phyloP scores from a whole-genome alignment of 2,797 vertebrate species.

The Malacoctenus gilli region DNA sequence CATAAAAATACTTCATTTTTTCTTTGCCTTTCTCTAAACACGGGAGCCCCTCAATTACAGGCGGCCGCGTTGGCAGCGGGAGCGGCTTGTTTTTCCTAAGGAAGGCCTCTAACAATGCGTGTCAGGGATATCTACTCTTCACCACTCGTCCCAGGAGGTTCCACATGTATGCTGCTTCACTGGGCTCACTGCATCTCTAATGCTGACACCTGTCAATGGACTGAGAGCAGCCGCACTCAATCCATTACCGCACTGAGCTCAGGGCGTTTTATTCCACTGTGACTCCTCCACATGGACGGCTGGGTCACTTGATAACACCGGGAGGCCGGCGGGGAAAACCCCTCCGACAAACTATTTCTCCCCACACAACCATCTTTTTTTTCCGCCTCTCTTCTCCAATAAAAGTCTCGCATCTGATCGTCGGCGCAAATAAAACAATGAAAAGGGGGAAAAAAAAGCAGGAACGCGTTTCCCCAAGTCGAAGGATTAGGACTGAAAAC shows the following conservation, averaged over 20 bases:
- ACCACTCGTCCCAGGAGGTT: conserved; percentile 11
- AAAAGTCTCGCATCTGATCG: too few relatives aligned
- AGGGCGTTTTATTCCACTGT: conserved; percentile 6
- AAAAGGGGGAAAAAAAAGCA: too few relatives aligned
- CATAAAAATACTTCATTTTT: too few relatives aligned
- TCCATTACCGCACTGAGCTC: conserved; percentile 16
- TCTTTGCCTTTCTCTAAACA: too few relatives aligned
- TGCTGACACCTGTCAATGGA: conserved; percentile 28
- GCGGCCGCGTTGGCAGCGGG: conserved; percentile 8
- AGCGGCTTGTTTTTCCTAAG: conserved; percentile 48
- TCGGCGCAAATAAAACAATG: too few relatives aligned
- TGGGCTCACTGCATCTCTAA: conserved; percentile 11
- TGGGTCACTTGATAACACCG: too few relatives aligned
- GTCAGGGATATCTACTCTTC: conserved; percentile 24
- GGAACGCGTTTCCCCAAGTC: too few relatives aligned
- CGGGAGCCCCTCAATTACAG: conserved; percentile 42
- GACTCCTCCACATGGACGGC: not conserved
- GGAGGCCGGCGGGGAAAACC: too few relatives aligned
- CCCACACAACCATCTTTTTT: too few relatives aligned
- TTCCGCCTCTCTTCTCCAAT: too few relatives aligned
- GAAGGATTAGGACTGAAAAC: too few relatives aligned
- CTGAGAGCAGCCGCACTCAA: conserved; percentile 5
- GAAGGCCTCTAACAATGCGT: conserved; percentile 28
- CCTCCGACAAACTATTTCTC: too few relatives aligned
- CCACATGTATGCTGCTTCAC: conserved; percentile 1